phyloP scores from a whole-genome alignment of 92 coral and sea anemone species.

The Bergia puertoricense region DNA sequence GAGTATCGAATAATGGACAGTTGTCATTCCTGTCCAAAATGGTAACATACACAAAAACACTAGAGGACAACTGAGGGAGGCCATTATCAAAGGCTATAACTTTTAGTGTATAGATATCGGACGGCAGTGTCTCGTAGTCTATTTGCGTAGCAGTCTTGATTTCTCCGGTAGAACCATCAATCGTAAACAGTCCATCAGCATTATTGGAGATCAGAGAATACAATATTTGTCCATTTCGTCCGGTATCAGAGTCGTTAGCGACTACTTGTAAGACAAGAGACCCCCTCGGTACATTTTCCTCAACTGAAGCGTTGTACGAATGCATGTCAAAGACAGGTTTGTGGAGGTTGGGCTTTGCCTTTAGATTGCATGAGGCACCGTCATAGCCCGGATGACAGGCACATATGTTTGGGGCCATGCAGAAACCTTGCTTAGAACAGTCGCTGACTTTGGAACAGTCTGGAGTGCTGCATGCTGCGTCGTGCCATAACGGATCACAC shows the following conservation, averaged over 20 bases:
- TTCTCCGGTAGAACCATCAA: constrained; percentile 61
- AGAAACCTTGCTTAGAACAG: constrained; percentile 72
- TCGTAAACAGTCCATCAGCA: constrained; percentile 43
- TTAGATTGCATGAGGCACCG: constrained; percentile 59
- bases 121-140: constrained; percentile 52
- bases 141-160: constrained; percentile 43
- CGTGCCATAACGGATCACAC: constrained; percentile 66
- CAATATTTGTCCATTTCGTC: constrained; percentile 64
- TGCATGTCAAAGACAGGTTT: constrained; percentile 51
- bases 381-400: constrained; percentile 69
- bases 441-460: constrained; percentile 64
- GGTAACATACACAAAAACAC: constrained; percentile 26
- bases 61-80: constrained; percentile 50
- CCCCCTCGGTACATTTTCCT: constrained; percentile 63
- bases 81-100: constrained; percentile 73
- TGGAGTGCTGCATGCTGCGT: constrained; percentile 69
- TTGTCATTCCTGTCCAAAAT: constrained; percentile 65
- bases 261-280: constrained; percentile 47
- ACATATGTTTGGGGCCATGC: constrained; percentile 68
- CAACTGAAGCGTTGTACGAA: constrained; percentile 61
- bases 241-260: constrained; percentile 74
- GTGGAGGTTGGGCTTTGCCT: constrained; percentile 59
- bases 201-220: constrained; percentile 43
- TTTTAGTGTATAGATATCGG: constrained; percentile 21
- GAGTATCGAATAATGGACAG: constrained; percentile 63